phyloP scores from a whole-genome alignment of 37 sponge, comb jelly and placozoan genomes.

The Corticium candelabrum region DNA sequence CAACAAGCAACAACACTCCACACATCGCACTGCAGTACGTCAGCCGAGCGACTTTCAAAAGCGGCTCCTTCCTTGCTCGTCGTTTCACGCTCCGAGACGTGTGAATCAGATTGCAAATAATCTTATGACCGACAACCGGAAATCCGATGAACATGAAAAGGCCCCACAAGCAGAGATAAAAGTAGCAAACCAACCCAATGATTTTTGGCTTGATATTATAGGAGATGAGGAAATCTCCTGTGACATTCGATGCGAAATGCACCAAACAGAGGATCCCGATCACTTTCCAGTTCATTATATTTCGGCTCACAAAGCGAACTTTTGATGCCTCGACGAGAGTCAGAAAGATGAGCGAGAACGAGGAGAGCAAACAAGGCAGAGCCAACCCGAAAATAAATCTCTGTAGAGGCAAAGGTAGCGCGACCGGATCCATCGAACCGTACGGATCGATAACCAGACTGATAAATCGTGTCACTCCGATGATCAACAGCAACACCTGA shows the following conservation, averaged over 20 bases:
- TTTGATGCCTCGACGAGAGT: background rate
- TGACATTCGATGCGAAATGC: background rate
- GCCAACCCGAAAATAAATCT: background rate
- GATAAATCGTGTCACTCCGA: background rate
- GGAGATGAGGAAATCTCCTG: background rate
- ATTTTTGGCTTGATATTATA: background rate
- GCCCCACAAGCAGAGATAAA: background rate
- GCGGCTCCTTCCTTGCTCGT: too few species aligned
- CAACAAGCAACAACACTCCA: too few species aligned
- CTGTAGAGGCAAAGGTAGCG: background rate
- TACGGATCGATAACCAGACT: background rate
- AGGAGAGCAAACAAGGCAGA: background rate
- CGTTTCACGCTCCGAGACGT: too few species aligned
- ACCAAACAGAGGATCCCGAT: background rate
- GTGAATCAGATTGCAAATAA: too few species aligned
- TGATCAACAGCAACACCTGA: background rate
- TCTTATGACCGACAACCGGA: background rate
- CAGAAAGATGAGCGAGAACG: background rate
- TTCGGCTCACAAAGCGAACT: background rate
- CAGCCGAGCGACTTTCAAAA: too few species aligned
- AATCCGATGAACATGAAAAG: background rate
- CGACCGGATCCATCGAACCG: background rate
- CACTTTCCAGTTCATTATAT: background rate
- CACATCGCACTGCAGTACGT: too few species aligned
- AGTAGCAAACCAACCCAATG: background rate